Conservation (phyloP, 2,113 vertebrate species). For the Corythoichthys intestinalis region DNA sequence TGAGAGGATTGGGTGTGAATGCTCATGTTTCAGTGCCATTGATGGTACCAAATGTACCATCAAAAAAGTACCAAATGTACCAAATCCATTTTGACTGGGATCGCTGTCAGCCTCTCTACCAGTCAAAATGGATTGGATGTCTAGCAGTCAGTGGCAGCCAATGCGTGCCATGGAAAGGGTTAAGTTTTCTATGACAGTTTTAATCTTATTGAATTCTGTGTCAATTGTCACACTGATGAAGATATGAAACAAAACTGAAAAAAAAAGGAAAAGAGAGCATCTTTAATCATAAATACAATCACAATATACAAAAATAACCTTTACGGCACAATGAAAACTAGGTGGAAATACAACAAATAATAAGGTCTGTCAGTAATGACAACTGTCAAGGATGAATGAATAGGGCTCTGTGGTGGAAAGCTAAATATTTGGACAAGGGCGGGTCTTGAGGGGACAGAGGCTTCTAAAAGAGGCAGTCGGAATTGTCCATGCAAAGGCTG, state of each 20-base stretch:
- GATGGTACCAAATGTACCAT: no score
- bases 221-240: background rate
- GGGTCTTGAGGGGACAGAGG: constrained; percentile 23
- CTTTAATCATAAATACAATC: constrained; percentile 20
- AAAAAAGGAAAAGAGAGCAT: background rate
- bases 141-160: no score
- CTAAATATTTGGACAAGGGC: constrained; percentile 26
- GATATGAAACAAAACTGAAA: background rate
- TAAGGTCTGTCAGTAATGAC: background rate
- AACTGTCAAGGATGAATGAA: constrained; percentile 2
- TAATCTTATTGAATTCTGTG: background rate
- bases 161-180: background rate
- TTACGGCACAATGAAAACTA: constrained; percentile 17
- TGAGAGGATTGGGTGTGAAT: no score
- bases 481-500: constrained; percentile 25
- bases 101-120: no score
- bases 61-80: no score
- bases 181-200: background rate
- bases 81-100: no score
- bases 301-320: constrained; percentile 39
- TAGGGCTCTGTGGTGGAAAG: constrained; percentile 42
- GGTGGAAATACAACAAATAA: background rate
- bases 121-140: no score
- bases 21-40: no score
- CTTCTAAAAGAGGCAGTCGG: constrained; percentile 39